Conservation (phyloP, 2,888 invertebrate species). For the Resseliella maxima region DNA sequence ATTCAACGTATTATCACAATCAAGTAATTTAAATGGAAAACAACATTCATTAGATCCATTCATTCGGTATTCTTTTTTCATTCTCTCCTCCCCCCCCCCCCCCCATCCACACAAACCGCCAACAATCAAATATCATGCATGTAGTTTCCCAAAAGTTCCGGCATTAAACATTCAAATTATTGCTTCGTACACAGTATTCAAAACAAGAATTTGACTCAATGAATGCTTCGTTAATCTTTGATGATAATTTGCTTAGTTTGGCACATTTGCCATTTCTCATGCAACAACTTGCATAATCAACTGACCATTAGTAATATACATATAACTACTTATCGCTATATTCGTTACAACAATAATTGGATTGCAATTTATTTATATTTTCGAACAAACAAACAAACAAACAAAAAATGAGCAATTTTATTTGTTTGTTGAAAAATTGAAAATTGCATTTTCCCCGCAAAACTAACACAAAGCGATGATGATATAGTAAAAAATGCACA, state of each 20-base stretch:
- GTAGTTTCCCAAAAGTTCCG: neutral
- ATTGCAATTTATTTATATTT: neutral
- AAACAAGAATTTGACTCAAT: neutral
- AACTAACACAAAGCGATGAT: neutral
- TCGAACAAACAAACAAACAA: neutral
- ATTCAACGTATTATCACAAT: slow-evolving; percentile 5
- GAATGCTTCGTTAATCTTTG: slow-evolving; percentile 45
- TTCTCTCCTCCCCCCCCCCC: too few species aligned
- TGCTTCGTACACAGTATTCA: neutral
- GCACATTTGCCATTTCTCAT: neutral
- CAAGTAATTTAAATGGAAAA: slow-evolving; percentile 39
- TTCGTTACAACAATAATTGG: neutral
- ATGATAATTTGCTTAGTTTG: slow-evolving; percentile 43
- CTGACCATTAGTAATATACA: neutral
- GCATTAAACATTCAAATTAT: neutral
- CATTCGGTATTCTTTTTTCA: neutral
- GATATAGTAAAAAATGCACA: neutral
- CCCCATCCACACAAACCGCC: too few species aligned
- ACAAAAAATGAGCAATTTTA: neutral
- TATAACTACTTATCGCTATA: neutral
- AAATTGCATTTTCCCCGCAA: neutral
- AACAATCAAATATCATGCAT: neutral
- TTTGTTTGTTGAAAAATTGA: slow-evolving; percentile 4
- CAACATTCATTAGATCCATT: neutral
- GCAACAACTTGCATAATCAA: neutral